Percentiles rank a stretch among this genome's conserved stretches.
These are phyloP conservation scores for Drosophila mimetica DNA, from an alignment of 2,888 invertebrate genomes.

Conservation along the genomic window DNA sequence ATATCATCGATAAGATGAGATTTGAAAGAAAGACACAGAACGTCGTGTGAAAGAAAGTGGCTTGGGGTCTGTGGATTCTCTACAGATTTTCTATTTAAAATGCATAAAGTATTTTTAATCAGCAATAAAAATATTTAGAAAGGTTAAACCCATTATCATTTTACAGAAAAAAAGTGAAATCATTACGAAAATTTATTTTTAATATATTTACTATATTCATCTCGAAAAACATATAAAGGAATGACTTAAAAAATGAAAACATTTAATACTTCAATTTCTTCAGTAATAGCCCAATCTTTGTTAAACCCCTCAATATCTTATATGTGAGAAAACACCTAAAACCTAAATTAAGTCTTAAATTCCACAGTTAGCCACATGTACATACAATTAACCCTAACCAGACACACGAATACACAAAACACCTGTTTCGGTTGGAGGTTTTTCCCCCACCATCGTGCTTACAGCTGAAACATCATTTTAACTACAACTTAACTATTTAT, in stretches of 20 bases:
- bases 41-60: neutral
- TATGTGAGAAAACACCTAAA: conserved; percentile 28
- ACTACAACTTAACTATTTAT: conserved; percentile 77
- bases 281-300: neutral
- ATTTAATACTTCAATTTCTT: too few relatives aligned
- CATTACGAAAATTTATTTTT: too few relatives aligned
- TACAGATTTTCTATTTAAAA: too few relatives aligned
- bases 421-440: conserved; percentile 13
- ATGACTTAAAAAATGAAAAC: too few relatives aligned
- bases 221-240: too few relatives aligned
- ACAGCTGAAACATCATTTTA: conserved; percentile 76
- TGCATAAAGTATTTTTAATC: too few relatives aligned
- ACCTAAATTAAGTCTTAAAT: conserved; percentile 39
- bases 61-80: too few relatives aligned
- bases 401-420: conserved; percentile 39
- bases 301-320: conserved; percentile 9
- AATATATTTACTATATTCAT: too few relatives aligned
- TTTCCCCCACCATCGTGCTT: conserved; percentile 45
- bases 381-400: conserved; percentile 40
- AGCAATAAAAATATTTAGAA: too few relatives aligned
- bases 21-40: conserved; percentile 13
- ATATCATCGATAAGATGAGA: conserved; percentile 1
- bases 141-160: too few relatives aligned
- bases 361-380: conserved; percentile 41
- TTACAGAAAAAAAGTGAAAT: too few relatives aligned